phyloP scores from a whole-genome alignment of 2,113 vertebrate species.

The Lipophrys pholis region DNA sequence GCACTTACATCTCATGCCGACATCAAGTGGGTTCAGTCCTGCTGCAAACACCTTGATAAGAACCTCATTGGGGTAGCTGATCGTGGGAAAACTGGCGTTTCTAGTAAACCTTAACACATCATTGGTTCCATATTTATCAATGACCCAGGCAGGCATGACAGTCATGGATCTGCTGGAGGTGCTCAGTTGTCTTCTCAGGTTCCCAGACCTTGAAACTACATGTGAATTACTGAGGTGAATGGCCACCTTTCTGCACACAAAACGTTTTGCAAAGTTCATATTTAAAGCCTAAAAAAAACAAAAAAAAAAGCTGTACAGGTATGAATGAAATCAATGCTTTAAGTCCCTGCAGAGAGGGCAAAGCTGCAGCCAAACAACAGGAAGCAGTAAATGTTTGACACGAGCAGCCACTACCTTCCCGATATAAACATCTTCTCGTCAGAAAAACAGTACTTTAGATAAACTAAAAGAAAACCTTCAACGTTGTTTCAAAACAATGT shows the following conservation, averaged over 20 bases:
- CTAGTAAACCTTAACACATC: conserved; percentile 89
- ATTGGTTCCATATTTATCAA: conserved; percentile 91
- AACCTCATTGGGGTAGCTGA: conserved; percentile 94
- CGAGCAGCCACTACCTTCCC: background rate
- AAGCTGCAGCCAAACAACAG: background rate
- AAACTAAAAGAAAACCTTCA: too few species aligned
- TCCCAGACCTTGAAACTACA: background rate
- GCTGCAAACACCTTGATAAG: conserved; percentile 92
- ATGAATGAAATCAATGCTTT: background rate
- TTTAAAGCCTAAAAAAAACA: background rate
- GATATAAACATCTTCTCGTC: background rate
- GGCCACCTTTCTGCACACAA: conserved; percentile 40
- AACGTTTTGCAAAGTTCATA: conserved; percentile 53
- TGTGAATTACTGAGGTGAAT: background rate
- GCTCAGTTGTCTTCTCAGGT: conserved; percentile 68
- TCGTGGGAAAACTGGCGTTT: conserved; percentile 87
- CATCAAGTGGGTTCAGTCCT: conserved; percentile 92
- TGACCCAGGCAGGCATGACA: conserved; percentile 94
- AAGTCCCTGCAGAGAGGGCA: background rate
- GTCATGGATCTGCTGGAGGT: conserved; percentile 64
- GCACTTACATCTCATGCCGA: conserved; percentile 95
- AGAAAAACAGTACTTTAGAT: background rate
- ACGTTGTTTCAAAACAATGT: background rate
- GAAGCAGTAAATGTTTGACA: background rate
- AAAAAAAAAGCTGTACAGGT: background rate